Percentiles rank a stretch among this genome's conserved stretches.
Evolutionary conservation across 2,113 vertebrate species (phyloP).

Genomic region (Gopherus evgoodei): DNA sequence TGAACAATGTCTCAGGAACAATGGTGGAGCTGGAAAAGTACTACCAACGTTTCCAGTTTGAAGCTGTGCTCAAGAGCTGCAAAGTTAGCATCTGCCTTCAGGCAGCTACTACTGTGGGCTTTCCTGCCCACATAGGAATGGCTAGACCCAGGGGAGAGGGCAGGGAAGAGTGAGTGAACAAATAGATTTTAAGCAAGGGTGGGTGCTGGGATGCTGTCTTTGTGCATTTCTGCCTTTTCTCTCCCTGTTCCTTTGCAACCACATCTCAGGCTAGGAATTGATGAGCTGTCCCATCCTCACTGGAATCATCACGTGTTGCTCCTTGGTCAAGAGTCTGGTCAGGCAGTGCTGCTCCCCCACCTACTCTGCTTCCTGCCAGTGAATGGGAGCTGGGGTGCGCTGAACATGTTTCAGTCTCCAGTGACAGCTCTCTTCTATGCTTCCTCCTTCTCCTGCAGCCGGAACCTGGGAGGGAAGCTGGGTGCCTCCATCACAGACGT

Average conservation of each 20-base stretch:
- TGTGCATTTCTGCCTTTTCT: not conserved
- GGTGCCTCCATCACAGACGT: conserved; percentile 87
- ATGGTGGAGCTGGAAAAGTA: not conserved
- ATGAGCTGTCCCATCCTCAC: not conserved
- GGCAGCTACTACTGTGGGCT: not conserved
- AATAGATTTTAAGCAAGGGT: not conserved
- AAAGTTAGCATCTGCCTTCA: not conserved
- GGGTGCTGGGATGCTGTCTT: not conserved
- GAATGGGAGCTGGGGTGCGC: not conserved
- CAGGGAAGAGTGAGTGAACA: not conserved
- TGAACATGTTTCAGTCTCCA: not conserved
- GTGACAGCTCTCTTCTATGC: not conserved
- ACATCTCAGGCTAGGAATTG: not conserved
- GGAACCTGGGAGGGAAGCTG: conserved; percentile 94
- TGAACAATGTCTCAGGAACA: not conserved
- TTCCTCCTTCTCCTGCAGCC: conserved; percentile 73
- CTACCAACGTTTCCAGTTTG: not conserved
- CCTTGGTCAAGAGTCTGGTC: not conserved
- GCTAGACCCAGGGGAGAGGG: not conserved
- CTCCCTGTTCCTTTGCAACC: not conserved
- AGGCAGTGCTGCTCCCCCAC: not conserved
- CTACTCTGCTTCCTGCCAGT: not conserved
- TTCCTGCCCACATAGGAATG: not conserved
- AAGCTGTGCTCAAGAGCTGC: not conserved
- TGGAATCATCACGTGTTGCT: not conserved